Evolutionary conservation across 2,113 vertebrate species (phyloP).

Genomic region (Onychostruthus taczanowskii): DNA sequence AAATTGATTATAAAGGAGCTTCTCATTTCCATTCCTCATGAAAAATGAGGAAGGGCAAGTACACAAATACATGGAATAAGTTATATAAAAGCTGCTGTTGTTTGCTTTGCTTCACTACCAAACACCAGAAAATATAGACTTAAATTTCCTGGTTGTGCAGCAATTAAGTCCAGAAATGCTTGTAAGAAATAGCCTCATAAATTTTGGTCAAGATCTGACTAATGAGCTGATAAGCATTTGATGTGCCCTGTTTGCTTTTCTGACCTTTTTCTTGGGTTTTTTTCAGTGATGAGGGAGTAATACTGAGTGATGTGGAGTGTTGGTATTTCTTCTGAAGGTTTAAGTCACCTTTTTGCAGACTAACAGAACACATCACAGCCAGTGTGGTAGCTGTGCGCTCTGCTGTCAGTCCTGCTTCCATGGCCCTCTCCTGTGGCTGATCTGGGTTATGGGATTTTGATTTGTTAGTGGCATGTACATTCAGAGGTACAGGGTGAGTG

Average conservation of each 20-base stretch:
- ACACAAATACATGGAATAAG: background rate
- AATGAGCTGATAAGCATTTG: background rate
- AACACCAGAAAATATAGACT: background rate
- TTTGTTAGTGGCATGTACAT: background rate
- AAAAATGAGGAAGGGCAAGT: background rate
- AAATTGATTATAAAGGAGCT: background rate
- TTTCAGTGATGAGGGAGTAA: background rate
- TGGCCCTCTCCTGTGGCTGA: background rate
- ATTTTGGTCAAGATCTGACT: background rate
- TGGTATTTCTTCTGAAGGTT: background rate
- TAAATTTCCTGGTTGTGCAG: background rate
- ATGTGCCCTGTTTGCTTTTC: background rate
- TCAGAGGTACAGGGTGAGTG: background rate
- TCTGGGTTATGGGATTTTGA: background rate
- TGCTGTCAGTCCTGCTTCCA: background rate
- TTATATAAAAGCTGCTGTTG: background rate
- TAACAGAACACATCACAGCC: background rate
- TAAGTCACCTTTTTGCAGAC: background rate
- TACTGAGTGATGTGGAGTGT: background rate
- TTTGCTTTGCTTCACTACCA: background rate
- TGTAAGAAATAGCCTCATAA: background rate
- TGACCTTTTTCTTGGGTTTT: background rate
- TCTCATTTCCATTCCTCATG: background rate
- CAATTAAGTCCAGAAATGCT: background rate
- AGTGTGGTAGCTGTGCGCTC: accelerated